Evolutionary conservation across 2,888 invertebrate genomes (phyloP), one percentile per base, ranked within the genome.

Genomic region (Argyra leucocephala): DNA sequence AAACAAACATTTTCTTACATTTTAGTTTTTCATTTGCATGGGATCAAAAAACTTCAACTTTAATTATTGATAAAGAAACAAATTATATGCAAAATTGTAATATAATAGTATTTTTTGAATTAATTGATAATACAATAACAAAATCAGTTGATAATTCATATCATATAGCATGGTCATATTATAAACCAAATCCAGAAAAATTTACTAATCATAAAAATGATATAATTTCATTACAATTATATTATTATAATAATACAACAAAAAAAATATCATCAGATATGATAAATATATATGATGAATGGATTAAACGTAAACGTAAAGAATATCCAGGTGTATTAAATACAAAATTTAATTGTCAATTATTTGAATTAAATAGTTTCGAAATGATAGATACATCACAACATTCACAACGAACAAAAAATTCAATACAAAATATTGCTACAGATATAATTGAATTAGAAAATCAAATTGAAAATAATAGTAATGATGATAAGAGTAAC

Each of bases 21-120:
- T 21, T 24, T 61, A 61, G 61, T n/a, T 61, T 61, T n/a, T 26
- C 61, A n/a, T 61, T 61, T 61, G 18, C 7, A 2, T 61, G 61
- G 61, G 4, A 24, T 24, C 10, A 3, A 61, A 61, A 61, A 26
- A n/a, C 15, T 2, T 24, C 23, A 61, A 31, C n/a, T 31, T 1
- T 21, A 21, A 26, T 31, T 31, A 12, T 26, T 21, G 31, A 61
- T 26, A 26, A 61, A 61, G 31, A 26, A 31, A 21, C 15, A 4
- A 10, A 61, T 21, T 61, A 26, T 31, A 10, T 61, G 10, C 15
- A 61, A 26, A 9, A n/a, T 26, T 26, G 12, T 26, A 61, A 61
- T 61, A 26, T 61, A 18, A 61, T 61, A 26, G 31, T 61, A 26
- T 61, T 61, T 61, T 61, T 61, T 31, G 61, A 61, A 61, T 31